A percentile compares a stretch with the other conserved stretches of the same genome.
phyloP scores from a whole-genome alignment of 2,113 vertebrate species.

The Stegastes partitus region DNA sequence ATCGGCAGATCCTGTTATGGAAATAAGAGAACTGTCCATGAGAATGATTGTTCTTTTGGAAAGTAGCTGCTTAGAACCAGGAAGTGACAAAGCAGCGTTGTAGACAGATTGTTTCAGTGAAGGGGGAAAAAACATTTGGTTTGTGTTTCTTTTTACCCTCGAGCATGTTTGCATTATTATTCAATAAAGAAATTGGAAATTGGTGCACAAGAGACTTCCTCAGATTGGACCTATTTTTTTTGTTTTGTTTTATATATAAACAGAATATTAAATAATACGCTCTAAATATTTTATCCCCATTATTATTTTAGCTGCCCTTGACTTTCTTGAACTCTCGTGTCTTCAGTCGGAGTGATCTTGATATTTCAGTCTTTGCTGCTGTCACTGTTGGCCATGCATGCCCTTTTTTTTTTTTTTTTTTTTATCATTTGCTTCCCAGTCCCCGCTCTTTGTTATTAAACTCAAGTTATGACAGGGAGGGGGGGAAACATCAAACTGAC shows the following conservation, averaged over 20 bases:
- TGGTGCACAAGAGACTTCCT: constrained; percentile 28
- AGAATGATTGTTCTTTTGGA: constrained; percentile 71
- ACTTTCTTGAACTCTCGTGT: constrained; percentile 30
- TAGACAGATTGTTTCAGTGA: constrained; percentile 45
- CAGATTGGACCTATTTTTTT: constrained; percentile 32
- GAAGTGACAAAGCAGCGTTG: constrained; percentile 24
- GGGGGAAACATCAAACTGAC: constrained; percentile 64
- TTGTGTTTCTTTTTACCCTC: constrained; percentile 72
- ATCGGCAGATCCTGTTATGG: constrained; percentile 68
- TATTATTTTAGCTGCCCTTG: constrained; percentile 60
- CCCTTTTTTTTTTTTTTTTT: constrained; percentile 35
- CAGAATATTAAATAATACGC: constrained; percentile 41
- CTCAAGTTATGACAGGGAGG: constrained; percentile 47
- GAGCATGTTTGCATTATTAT: constrained; percentile 64
- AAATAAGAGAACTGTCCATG: constrained; percentile 61
- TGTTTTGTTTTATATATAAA: too few species aligned
- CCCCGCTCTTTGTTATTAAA: constrained; percentile 61
- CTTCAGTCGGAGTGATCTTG: constrained; percentile 40
- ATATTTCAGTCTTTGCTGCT: constrained; percentile 51
- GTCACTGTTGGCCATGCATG: constrained; percentile 70
- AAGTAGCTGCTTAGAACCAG: constrained; percentile 45
- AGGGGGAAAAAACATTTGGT: constrained; percentile 63
- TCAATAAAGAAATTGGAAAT: constrained; percentile 23
- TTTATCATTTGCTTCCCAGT: constrained; percentile 65
- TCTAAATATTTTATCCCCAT: constrained; percentile 58